A percentile compares a stretch with the other conserved stretches of the same genome.
These are phyloP conservation scores for Anableps anableps DNA, from an alignment of 2,797 vertebrate genomes.

Conservation along the genomic window DNA sequence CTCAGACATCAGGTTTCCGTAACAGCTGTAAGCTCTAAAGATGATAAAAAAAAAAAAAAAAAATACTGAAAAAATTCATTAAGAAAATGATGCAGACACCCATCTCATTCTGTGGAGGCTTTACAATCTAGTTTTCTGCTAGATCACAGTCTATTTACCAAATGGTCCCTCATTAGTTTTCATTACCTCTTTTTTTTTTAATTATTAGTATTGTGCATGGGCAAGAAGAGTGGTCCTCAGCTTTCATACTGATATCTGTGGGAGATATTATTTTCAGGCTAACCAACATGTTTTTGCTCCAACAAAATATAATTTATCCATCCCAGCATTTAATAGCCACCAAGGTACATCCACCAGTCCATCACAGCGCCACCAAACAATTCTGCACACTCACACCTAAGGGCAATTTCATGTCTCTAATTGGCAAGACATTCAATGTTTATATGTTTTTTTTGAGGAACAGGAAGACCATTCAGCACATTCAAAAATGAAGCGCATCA, in stretches of 20 bases:
- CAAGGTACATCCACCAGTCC: not conserved
- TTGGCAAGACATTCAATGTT: not conserved
- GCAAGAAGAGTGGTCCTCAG: not conserved
- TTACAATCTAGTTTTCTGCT: not conserved
- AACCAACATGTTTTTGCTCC: not conserved
- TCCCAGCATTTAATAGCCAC: not conserved
- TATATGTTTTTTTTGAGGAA: not conserved
- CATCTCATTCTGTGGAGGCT: not conserved
- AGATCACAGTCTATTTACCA: not conserved
- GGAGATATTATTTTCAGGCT: not conserved
- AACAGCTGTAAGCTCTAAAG: not conserved
- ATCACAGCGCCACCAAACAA: not conserved
- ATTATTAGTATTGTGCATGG: not conserved
- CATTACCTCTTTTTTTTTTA: not conserved
- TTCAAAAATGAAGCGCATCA: not conserved
- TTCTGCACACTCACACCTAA: not conserved
- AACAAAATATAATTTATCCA: not conserved
- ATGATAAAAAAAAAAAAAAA: not conserved
- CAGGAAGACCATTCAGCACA: not conserved
- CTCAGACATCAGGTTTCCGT: slow-evolving; percentile 1
- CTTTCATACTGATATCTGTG: not conserved
- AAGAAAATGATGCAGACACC: not conserved
- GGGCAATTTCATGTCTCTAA: not conserved
- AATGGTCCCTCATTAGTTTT: not conserved
- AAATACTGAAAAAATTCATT: not conserved